Conservation (phyloP, 92 coral and sea anemone genomes). For the Plumapathes pennacea region DNA sequence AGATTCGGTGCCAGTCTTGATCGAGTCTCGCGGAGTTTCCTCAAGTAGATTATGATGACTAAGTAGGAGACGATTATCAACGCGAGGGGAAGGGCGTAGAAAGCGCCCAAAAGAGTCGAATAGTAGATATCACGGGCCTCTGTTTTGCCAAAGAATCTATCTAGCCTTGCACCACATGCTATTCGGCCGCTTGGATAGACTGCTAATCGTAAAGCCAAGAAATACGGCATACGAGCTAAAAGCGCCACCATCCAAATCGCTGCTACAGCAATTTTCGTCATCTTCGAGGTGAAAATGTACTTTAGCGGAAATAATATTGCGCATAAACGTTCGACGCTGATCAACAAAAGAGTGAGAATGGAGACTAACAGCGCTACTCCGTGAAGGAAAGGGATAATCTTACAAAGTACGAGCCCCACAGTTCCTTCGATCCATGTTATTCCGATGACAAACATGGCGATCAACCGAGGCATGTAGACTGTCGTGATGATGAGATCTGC, state of each 20-base stretch:
- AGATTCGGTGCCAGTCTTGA: constrained; percentile 3
- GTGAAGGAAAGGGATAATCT: constrained; percentile 43
- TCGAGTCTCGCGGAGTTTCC: constrained; percentile 7
- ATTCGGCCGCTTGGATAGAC: neutral
- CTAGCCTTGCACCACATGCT: constrained; percentile 16
- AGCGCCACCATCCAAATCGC: constrained; percentile 30
- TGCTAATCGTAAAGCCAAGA: constrained; percentile 12
- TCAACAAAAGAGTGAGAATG: constrained; percentile 26
- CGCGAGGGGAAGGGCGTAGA: constrained; percentile 21
- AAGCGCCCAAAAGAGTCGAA: constrained; percentile 10
- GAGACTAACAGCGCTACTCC: constrained; percentile 36
- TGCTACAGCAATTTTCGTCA: constrained; percentile 13
- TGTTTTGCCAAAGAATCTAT: constrained; percentile 10
- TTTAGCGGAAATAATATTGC: constrained; percentile 54
- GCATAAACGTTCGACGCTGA: constrained; percentile 43
- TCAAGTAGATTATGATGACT: constrained; percentile 5
- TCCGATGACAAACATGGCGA: constrained; percentile 34
- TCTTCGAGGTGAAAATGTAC: constrained; percentile 4
- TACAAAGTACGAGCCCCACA: constrained; percentile 39
- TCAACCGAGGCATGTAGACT: constrained; percentile 54
- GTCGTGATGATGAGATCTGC: constrained; percentile 50
- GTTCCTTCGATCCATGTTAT: constrained; percentile 33
- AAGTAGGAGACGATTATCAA: constrained; percentile 9
- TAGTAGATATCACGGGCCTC: constrained; percentile 27
- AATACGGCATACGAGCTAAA: constrained; percentile 27